Evolutionary conservation across 2,797 vertebrate genomes (phyloP).

Genomic region (Lagodon rhomboides): DNA sequence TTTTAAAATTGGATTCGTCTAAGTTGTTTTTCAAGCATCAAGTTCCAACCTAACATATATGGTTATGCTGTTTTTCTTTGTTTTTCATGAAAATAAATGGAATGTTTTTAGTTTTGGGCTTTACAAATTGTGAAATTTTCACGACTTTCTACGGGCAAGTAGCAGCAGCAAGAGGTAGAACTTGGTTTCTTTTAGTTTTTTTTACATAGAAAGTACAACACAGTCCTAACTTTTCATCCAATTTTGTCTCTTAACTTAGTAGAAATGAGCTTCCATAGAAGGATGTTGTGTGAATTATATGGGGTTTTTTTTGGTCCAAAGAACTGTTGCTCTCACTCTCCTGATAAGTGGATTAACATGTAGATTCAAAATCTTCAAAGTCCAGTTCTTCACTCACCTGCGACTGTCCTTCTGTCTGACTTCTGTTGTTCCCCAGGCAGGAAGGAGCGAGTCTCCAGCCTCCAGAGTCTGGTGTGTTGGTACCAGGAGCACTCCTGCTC

Average conservation of each 20-base stretch:
- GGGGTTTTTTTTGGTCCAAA: background rate
- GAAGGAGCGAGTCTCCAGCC: slow-evolving; percentile 86
- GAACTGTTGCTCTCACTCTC: background rate
- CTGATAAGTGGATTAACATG: background rate
- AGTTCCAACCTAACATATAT: background rate
- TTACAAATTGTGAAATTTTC: background rate
- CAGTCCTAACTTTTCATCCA: background rate
- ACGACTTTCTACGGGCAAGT: background rate
- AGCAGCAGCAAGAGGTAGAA: background rate
- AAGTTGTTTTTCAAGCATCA: background rate
- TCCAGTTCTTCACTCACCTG: background rate
- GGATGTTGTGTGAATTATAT: background rate
- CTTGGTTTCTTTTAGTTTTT: background rate
- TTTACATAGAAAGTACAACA: too few relatives aligned
- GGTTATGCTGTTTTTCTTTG: background rate
- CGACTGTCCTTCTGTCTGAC: background rate
- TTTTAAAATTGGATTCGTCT: background rate
- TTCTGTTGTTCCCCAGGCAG: slow-evolving; percentile 69
- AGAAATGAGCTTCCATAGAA: background rate
- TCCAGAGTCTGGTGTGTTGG: slow-evolving; percentile 91
- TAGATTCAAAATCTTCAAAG: background rate
- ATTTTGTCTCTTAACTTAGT: background rate
- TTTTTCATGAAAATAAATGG: background rate
- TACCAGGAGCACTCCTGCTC: slow-evolving; percentile 91
- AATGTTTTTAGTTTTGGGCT: background rate